Evolutionary conservation across 2,113 vertebrate species (phyloP), one percentile per base, ranked within the genome.

Genomic region (Copsychus sechellarum): DNA sequence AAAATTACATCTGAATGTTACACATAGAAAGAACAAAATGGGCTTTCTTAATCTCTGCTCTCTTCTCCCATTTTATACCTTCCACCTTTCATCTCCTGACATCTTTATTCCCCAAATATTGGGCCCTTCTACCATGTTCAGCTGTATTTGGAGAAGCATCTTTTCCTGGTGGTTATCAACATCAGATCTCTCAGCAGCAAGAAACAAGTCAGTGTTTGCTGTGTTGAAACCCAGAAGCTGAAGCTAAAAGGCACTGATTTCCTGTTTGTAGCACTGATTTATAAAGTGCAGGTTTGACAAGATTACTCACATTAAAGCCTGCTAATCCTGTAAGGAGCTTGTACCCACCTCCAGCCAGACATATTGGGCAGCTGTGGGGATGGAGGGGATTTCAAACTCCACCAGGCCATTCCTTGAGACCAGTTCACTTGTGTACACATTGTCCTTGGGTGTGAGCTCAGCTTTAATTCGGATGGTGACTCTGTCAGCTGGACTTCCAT

Each of bases 271-370:
- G 67, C 93, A 74, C 40, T 56, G 58, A 38, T 74, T 87, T 66
- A 51, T 45, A 17, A 93, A 86, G 92, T 87, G 73, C 85, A 81
- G 73, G 83, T 94, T 93, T 96, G 92, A 96, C 77, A 89, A 92
- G 93, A 96, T 94, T 95, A 95, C 81, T 88, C 85, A 51, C 58
- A 56, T 86, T 78, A 89, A 93, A 92, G 70, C 73, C 91, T 3
- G 3, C 26, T 95, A 94, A 96, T 95, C 95, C 90, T 10, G 45
- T 93, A 89, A 92, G 90, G 93, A 86, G 80, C 62, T 96, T 96
- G 95, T 50, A 97, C 98, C 96, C 94, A 99, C 99, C 99, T 99
- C 99, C 56, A 99, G 97, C 99, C 99, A 99, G 97, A 99, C 98
- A 34, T 99, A 99, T 88, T 99, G 99, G 69, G 99, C 99, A 56